Evolutionary conservation across 2,888 invertebrate genomes (phyloP).

Genomic region (Cotesia congregata): DNA sequence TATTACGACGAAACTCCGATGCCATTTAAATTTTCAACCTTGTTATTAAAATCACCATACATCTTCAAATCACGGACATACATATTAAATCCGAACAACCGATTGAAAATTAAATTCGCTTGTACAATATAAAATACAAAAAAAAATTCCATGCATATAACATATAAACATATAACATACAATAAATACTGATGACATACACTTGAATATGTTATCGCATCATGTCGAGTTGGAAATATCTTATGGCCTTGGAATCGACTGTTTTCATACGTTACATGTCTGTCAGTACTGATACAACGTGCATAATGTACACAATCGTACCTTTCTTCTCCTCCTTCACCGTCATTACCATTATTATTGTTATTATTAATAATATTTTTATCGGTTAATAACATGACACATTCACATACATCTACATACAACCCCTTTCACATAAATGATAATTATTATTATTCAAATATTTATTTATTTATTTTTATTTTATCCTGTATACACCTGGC

Average conservation of each 20-base stretch:
- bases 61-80: too few relatives aligned
- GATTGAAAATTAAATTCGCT: too few relatives aligned
- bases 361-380: neutral
- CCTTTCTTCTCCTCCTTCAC: neutral
- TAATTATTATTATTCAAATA: neutral
- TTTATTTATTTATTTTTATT: neutral
- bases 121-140: neutral
- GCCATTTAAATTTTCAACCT: too few relatives aligned
- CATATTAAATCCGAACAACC: too few relatives aligned
- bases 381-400: slow-evolving; percentile 1
- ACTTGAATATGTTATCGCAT: slow-evolving; percentile 37
- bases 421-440: neutral
- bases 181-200: neutral
- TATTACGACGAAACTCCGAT: too few relatives aligned
- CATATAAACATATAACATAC: neutral
- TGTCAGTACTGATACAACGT: slow-evolving; percentile 6
- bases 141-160: neutral
- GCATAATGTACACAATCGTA: slow-evolving; percentile 19
- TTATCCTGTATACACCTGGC: neutral
- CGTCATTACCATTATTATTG: neutral
- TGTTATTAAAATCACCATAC: too few relatives aligned
- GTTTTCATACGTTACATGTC: slow-evolving; percentile 11
- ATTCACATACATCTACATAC: neutral
- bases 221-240: slow-evolving; percentile 42
- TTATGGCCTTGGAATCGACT: slow-evolving; percentile 41